These are phyloP conservation scores for Cheilosia vulpina DNA, from an alignment of 2,888 invertebrate species.

Conservation along the genomic window DNA sequence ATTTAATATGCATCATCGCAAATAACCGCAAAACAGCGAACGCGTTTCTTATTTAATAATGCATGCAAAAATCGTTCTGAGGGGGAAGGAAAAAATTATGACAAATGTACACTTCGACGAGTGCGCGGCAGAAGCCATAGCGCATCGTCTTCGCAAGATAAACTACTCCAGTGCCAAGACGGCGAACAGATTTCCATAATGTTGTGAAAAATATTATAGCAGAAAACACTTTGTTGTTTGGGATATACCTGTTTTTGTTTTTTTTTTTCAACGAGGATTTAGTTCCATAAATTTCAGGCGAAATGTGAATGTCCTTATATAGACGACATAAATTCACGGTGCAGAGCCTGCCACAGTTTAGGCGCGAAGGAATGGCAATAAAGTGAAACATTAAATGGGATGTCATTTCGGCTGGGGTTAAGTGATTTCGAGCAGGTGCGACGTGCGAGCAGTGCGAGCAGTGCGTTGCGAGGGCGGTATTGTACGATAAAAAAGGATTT, in stretches of 20 bases:
- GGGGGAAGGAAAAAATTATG: slow-evolving; percentile 43
- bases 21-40: slow-evolving; percentile 74
- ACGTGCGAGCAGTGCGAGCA: slow-evolving; percentile 19
- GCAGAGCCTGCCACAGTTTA: slow-evolving; percentile 29
- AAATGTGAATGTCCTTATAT: slow-evolving; percentile 62
- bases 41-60: slow-evolving; percentile 69
- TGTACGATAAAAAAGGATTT: slow-evolving; percentile 63
- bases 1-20: slow-evolving; percentile 75
- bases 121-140: slow-evolving; percentile 7
- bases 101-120: slow-evolving; percentile 70
- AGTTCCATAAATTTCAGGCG: slow-evolving; percentile 69
- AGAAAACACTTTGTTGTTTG: slow-evolving; percentile 59
- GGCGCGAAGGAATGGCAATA: slow-evolving; percentile 75
- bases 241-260: slow-evolving; percentile 16
- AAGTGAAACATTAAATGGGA: slow-evolving; percentile 80
- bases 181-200: slow-evolving; percentile 75
- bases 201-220: slow-evolving; percentile 75
- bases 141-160: slow-evolving; percentile 67
- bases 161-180: slow-evolving; percentile 72
- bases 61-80: slow-evolving; percentile 68
- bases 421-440: slow-evolving; percentile 75
- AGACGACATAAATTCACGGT: no score
- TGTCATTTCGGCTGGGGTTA: slow-evolving; percentile 79
- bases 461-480: slow-evolving; percentile 15
- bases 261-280: slow-evolving; percentile 43